These are phyloP conservation scores for Eciton burchellii DNA, from an alignment of 1,140 invertebrate genomes.

Conservation along the genomic window DNA sequence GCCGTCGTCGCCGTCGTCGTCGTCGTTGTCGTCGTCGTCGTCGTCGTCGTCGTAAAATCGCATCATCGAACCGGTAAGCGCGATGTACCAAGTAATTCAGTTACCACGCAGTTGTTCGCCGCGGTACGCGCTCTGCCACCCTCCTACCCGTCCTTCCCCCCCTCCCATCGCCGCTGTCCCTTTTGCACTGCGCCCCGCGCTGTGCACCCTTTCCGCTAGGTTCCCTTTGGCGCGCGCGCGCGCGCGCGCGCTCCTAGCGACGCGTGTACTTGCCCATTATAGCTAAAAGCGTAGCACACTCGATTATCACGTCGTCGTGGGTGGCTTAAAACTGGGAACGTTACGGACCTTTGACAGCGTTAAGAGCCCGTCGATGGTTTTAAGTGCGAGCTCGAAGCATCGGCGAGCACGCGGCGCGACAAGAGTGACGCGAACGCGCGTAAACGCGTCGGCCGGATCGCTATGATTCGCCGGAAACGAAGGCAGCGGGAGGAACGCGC, in stretches of 20 bases:
- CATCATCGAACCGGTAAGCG: constrained; percentile 81
- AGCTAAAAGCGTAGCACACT: constrained; percentile 84
- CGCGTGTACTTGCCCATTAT: constrained; percentile 84
- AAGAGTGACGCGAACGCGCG: constrained; percentile 30
- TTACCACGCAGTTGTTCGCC: constrained; percentile 83
- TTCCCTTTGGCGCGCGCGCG: constrained; percentile 73
- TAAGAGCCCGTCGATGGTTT: constrained; percentile 50
- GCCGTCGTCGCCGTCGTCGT: too few species aligned
- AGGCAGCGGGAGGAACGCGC: constrained; percentile 21
- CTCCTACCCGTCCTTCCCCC: constrained; percentile 34
- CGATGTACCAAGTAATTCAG: constrained; percentile 84
- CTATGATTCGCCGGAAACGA: constrained; percentile 20
- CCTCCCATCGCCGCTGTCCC: constrained; percentile 63
- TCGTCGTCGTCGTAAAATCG: constrained; percentile 76
- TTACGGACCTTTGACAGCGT: constrained; percentile 68
- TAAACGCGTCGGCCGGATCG: neutral
- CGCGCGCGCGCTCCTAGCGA: constrained; percentile 77
- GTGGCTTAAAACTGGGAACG: constrained; percentile 82
- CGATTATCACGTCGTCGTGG: constrained; percentile 83
- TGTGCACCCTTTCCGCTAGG: constrained; percentile 48
- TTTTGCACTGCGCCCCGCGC: constrained; percentile 67
- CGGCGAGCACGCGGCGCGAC: neutral
- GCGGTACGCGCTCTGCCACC: constrained; percentile 29
- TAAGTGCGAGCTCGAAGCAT: constrained; percentile 35
- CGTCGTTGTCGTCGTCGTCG: constrained; percentile 39